phyloP scores from a whole-genome alignment of 1,140 invertebrate species.

The Diprion similis region DNA sequence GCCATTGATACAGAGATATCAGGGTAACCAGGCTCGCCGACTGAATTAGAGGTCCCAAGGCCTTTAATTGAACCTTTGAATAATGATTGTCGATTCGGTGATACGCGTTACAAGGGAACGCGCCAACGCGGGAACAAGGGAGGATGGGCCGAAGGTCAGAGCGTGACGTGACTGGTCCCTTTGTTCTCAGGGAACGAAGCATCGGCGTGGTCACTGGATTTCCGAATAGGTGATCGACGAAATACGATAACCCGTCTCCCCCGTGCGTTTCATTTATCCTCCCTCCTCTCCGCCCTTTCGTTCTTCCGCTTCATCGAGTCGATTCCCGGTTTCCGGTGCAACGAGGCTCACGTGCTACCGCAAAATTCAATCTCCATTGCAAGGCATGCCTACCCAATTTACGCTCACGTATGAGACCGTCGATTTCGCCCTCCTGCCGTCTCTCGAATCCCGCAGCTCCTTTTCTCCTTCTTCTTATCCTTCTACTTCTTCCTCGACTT shows the following conservation, averaged over 20 bases:
- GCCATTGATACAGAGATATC: constrained; percentile 57
- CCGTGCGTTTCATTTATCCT: no score
- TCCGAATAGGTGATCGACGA: no score
- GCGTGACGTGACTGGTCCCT: no score
- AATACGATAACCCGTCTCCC: no score
- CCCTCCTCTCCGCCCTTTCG: no score
- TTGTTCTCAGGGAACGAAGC: no score
- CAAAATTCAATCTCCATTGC: neutral
- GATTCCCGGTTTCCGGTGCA: neutral
- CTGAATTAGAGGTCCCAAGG: constrained; percentile 56
- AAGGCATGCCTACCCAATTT: neutral
- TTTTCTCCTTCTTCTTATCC: no score
- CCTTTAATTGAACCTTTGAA: constrained; percentile 61
- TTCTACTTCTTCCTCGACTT: no score
- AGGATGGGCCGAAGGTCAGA: neutral
- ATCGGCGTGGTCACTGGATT: no score
- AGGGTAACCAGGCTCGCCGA: constrained; percentile 48
- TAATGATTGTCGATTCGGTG: constrained; percentile 52
- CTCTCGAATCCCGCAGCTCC: no score
- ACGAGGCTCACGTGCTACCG: neutral
- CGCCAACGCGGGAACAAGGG: neutral
- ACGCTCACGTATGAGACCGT: neutral
- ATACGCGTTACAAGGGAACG: constrained; percentile 4
- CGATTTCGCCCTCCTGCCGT: neutral
- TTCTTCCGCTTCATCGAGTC: no score